Conservation (phyloP, 2,888 invertebrate genomes). For the Ctena decussata region DNA sequence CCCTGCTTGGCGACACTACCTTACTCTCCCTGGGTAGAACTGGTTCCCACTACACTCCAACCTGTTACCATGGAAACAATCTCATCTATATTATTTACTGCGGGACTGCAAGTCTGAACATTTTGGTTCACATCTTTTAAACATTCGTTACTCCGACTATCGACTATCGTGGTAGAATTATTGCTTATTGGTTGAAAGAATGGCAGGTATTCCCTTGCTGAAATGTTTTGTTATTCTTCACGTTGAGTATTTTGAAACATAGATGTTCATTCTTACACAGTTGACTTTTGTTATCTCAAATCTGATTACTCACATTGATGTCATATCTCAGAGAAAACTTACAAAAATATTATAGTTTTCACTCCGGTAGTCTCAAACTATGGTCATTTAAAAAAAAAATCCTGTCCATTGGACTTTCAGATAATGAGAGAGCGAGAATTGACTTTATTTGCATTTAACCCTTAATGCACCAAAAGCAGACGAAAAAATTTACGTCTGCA, state of each 20-base stretch:
- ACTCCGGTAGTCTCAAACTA: no score
- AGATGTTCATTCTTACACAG: neutral
- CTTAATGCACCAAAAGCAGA: no score
- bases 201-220: constrained; percentile 13
- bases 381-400: no score
- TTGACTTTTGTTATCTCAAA: no score
- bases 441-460: no score
- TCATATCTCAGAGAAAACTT: no score
- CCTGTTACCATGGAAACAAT: neutral
- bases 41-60: neutral
- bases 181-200: constrained; percentile 24
- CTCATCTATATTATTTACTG: constrained; percentile 4
- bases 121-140: constrained; percentile 14
- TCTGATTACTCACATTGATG: no score
- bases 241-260: neutral
- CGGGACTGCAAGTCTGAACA: constrained; percentile 6
- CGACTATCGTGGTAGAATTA: constrained; percentile 22
- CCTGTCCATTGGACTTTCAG: no score
- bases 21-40: neutral
- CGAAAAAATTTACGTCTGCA: no score
- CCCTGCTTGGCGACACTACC: constrained; percentile 6
- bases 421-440: no score
- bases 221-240: constrained; percentile 10
- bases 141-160: constrained; percentile 13
- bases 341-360: no score